Base-by-base conservation (phyloP, 2,113 vertebrate genomes). In the Apodemus speciosus region DNA sequence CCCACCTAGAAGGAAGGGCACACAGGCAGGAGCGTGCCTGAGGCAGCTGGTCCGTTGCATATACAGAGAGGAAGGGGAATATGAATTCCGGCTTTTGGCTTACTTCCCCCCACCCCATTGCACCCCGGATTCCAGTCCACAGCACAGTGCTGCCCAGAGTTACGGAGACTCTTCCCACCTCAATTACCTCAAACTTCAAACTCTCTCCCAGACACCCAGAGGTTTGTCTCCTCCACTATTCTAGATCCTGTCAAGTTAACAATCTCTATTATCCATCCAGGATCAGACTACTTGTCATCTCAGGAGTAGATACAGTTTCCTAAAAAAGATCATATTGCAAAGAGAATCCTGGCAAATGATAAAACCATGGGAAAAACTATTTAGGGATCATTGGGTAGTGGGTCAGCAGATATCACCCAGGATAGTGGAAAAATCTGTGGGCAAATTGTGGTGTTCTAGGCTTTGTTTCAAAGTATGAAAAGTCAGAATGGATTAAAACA, bases 251-350 rank as follows among this genome's bases (percentile, higher is more conserved):
- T 60, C 56, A 60, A 25, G n/a, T 40, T 60, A 56, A 60, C 56
- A 40, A 40, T 60, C 20, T n/a, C 23, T 40, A 15, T 38, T 38
- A 40, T 16, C n/a, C 79, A 81, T 27, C 56, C 16, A 56, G 15
- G n/a, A 23, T 30, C 23, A 7, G 25, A 40, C 30, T 3, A 9
- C 15, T 25, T 32, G 60, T 73, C 25, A 27, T 62, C 38, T 80
- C 71, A 30, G 20, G 13, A 88, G n/a, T 73, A 66, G 62, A 84
- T 83, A 91, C 20, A 40, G 51, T 89, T 96, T 68, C 40, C 56
- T 16, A 32, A 71, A 90, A 76, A 81, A 89, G 30, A 58, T 51
- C 68, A 75, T 30, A 86, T 73, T 75, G 10, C 73, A 72, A 77
- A 83, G 68, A 86, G 46, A 88, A 72, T 13, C 58, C 18, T 64